Evolutionary conservation across 2,888 invertebrate species (phyloP).

Genomic region (Helleia helle): DNA sequence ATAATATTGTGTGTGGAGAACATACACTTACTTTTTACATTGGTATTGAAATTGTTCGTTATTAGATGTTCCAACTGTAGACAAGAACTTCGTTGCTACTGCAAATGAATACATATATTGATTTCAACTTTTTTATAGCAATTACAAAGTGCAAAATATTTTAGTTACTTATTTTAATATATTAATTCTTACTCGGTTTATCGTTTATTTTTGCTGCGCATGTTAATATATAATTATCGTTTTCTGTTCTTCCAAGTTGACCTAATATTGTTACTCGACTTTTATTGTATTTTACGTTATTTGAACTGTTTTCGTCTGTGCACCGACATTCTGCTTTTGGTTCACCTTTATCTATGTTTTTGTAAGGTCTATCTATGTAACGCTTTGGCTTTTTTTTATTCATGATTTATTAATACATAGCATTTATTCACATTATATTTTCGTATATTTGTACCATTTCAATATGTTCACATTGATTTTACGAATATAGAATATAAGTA

Average conservation of each 20-base stretch:
- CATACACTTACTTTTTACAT: background rate
- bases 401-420: too few species aligned
- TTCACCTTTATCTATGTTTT: background rate
- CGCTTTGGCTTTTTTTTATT: background rate
- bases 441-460: too few species aligned
- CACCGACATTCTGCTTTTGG: background rate
- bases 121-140: too few species aligned
- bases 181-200: conserved; percentile 33
- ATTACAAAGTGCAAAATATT: too few species aligned
- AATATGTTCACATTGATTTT: too few species aligned
- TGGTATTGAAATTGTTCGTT: background rate
- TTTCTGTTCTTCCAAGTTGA: conserved; percentile 39
- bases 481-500: too few species aligned
- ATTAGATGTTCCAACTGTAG: background rate
- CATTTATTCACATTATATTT: too few species aligned
- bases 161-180: too few species aligned
- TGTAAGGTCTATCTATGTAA: too few species aligned
- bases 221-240: conserved; percentile 45
- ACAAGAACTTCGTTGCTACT: background rate
- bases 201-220: conserved; percentile 49
- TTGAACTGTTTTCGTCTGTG: background rate
- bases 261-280: conserved; percentile 46
- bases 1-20: too few species aligned
- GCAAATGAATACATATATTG: too few species aligned
- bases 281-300: background rate